These are phyloP conservation scores for Fregata magnificens DNA, from an alignment of 2,113 vertebrate genomes.

Conservation along the genomic window DNA sequence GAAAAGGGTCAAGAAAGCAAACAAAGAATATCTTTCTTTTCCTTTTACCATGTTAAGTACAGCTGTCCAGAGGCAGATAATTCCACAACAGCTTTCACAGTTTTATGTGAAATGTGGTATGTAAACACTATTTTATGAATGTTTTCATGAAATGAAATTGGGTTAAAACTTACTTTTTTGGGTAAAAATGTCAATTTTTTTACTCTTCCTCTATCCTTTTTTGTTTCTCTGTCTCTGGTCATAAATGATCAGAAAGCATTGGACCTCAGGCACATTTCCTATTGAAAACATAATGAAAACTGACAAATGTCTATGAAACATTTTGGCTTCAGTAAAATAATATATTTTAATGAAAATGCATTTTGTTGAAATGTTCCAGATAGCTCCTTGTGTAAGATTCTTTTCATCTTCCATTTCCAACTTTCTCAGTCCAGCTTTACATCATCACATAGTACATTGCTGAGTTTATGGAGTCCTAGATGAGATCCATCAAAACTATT, in stretches of 20 bases:
- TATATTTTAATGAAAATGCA: background rate
- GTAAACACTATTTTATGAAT: background rate
- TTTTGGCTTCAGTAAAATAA: background rate
- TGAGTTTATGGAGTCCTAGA: background rate
- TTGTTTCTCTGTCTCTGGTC: background rate
- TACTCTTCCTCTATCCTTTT: background rate
- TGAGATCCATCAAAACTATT: background rate
- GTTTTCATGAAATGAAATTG: background rate
- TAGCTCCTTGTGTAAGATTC: background rate
- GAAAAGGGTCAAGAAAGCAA: background rate
- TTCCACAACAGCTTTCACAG: background rate
- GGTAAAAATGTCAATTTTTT: background rate
- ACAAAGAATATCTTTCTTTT: background rate
- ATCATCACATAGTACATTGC: background rate
- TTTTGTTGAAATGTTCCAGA: background rate
- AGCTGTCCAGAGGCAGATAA: background rate
- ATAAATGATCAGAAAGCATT: background rate
- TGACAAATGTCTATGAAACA: background rate
- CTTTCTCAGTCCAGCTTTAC: background rate
- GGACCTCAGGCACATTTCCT: background rate
- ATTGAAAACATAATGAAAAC: slow-evolving; percentile 2
- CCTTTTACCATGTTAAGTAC: background rate
- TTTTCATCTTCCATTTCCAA: background rate
- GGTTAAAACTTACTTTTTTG: background rate
- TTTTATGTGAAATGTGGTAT: background rate